Percentiles rank a stretch among this genome's conserved stretches.
Conservation (phyloP, 2,113 vertebrate genomes). For the Apodemus speciosus region DNA sequence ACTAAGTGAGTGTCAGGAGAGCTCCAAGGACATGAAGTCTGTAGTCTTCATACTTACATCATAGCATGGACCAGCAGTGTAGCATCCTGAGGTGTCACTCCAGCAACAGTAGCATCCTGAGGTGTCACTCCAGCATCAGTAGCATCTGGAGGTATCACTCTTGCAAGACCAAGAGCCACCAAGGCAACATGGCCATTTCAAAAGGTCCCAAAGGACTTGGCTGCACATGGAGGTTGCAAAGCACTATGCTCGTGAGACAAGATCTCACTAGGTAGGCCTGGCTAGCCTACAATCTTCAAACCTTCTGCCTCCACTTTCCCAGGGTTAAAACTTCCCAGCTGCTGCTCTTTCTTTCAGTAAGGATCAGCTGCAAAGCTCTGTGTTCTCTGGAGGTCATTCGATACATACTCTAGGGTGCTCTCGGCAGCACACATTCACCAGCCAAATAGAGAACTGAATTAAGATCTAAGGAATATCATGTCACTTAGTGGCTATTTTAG, state of each 20-base stretch:
- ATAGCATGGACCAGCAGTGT: rapidly evolving
- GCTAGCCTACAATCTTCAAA: no score
- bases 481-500: conserved; percentile 33
- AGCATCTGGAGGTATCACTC: no score
- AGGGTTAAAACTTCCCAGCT: background rate
- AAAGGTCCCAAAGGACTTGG: background rate
- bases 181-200: background rate
- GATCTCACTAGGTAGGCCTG: background rate
- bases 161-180: background rate
- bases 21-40: background rate
- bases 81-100: no score
- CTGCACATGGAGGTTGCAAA: background rate
- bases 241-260: background rate
- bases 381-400: background rate
- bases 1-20: background rate
- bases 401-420: background rate
- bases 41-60: background rate
- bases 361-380: background rate
- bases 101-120: no score
- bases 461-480: background rate
- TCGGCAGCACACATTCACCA: background rate
- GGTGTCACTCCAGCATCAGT: no score
- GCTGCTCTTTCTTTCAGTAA: background rate
- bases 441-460: background rate
- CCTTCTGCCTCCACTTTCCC: background rate